A percentile compares a stretch with the other conserved stretches of the same genome.
Evolutionary conservation across 2,113 vertebrate genomes (phyloP).

Genomic region (Crotalus horridus): DNA sequence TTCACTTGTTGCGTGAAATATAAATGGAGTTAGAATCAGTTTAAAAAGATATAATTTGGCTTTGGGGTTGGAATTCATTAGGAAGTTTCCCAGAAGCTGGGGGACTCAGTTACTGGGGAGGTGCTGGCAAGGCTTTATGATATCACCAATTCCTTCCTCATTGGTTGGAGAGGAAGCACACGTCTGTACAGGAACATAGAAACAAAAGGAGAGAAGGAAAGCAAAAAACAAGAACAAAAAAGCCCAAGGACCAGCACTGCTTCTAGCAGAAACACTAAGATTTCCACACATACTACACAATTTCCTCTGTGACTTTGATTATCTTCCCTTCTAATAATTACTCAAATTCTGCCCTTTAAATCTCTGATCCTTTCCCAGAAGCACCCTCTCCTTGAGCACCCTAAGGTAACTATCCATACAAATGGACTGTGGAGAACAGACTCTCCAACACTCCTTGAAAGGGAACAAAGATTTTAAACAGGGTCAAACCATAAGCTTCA

Average conservation of each 20-base stretch:
- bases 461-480: neutral
- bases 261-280: neutral
- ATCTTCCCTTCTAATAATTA: neutral
- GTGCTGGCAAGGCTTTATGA: neutral
- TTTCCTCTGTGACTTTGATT: neutral
- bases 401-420: neutral
- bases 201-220: neutral
- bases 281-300: neutral
- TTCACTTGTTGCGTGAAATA: neutral
- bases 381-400: neutral
- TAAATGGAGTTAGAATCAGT: neutral
- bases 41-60: neutral
- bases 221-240: neutral
- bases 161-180: neutral
- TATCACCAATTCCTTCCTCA: neutral
- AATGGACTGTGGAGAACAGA: neutral
- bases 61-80: neutral
- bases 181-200: neutral
- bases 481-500: neutral
- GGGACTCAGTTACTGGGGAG: neutral
- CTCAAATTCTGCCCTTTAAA: neutral
- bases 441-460: neutral
- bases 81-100: neutral
- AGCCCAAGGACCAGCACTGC: neutral
- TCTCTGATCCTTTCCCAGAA: neutral